Base-by-base conservation (phyloP, 2,113 vertebrate species). In the Engraulis encrasicolus region DNA sequence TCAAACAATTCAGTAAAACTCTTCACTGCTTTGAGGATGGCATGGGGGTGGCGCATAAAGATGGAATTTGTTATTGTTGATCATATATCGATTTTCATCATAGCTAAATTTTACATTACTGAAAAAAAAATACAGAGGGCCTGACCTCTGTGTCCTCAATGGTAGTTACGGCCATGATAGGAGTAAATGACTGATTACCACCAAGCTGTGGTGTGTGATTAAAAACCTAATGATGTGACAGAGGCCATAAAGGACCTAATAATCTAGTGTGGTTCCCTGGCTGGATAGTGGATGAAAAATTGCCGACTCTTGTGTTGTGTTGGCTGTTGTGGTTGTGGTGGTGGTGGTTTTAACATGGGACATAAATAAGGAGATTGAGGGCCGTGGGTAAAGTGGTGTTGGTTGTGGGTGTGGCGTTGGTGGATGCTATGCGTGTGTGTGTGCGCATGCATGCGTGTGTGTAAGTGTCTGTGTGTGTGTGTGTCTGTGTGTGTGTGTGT, bases 351-450 rank as follows among this genome's bases (percentile, higher is more conserved):
- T 54, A n/a, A 66, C 52, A 50, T 31, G 45, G 52, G 38, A 38
- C 81, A 80, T 82, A 85, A 87, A 86, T 89, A 81, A 85, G 66
- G 31, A 27, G 84, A 80, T 82, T n/a, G 49, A 18, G 40, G 40
- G 40, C 40, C 66, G 12, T 12, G 27, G 27, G 9, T 9, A 19
- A 74, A 12, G 15, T 31, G 31, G 27, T 14, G 31, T 31, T 74
- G 66, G n/a, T n/a, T 74, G 31, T 34, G 66, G 34, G 1, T 23
- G 66, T 0, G 17, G 2, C 11, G 2, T 0, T 5, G 66, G 15
- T 12, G 27, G 27, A 74, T 31, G 66, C 66, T 74, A 9, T 45
- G 40, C 9, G 40, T 45, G 66, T 34, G 27, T 74, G 54, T n/a
- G n/a, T n/a, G n/a, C n/a, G n/a, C n/a, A n/a, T n/a, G n/a, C n/a